Percentiles rank a stretch among this genome's conserved stretches.
phyloP scores from a whole-genome alignment of 1,140 invertebrate genomes.

The Papilio helenus region DNA sequence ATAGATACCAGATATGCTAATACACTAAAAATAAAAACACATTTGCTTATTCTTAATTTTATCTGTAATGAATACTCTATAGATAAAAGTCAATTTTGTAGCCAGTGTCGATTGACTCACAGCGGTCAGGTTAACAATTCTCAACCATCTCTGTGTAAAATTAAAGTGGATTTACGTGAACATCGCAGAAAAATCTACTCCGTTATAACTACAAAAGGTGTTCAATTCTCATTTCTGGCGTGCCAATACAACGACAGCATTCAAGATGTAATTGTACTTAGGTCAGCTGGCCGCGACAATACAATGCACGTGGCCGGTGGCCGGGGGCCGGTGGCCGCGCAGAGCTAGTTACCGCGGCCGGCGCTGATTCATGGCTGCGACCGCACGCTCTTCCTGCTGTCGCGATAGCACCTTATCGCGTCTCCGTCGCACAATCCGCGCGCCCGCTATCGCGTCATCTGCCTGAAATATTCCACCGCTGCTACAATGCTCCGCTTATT shows the following conservation, averaged over 20 bases:
- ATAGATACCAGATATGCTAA: no score
- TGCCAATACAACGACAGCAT: no score
- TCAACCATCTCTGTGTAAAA: no score
- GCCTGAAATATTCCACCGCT: conserved; percentile 75
- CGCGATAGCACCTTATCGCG: conserved; percentile 64
- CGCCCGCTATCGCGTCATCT: conserved; percentile 73
- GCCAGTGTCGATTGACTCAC: neutral
- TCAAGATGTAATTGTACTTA: no score
- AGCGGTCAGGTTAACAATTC: neutral
- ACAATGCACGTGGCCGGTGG: neutral
- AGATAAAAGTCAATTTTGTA: neutral
- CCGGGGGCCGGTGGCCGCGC: conserved; percentile 26
- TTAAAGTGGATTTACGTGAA: no score
- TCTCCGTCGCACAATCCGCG: conserved; percentile 62
- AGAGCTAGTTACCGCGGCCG: conserved; percentile 57
- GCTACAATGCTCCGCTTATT: conserved; percentile 58
- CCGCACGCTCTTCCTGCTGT: conserved; percentile 70
- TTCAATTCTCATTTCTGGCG: no score
- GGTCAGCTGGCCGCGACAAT: neutral
- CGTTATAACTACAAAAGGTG: no score
- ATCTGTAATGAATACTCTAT: no score
- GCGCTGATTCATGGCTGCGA: conserved; percentile 68
- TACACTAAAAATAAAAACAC: no score
- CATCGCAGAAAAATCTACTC: no score
- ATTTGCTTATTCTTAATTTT: no score